These are phyloP conservation scores for Rhagoletis pomonella DNA, from an alignment of 1,140 invertebrate species.

Conservation along the genomic window DNA sequence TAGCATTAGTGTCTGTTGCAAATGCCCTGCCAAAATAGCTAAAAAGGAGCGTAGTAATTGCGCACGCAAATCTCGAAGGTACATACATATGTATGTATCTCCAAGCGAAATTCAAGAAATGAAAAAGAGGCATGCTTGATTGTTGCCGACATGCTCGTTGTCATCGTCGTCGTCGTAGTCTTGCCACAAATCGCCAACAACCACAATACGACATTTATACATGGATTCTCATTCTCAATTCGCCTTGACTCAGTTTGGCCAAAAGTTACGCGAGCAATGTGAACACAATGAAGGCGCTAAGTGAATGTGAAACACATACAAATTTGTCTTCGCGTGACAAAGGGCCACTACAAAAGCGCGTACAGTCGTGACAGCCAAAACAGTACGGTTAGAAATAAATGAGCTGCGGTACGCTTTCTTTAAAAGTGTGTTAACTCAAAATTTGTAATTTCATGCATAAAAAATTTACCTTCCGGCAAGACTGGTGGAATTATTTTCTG, in stretches of 20 bases:
- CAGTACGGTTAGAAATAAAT: too few relatives aligned
- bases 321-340: not conserved
- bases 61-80: not conserved
- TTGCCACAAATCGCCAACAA: not conserved
- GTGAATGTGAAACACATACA: not conserved
- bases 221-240: not conserved
- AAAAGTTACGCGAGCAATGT: not conserved
- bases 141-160: not conserved
- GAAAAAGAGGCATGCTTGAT: conserved; percentile 36
- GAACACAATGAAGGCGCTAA: not conserved
- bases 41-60: not conserved
- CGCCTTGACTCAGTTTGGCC: not conserved
- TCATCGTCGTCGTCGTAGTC: conserved; percentile 19
- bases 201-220: not conserved
- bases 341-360: not conserved
- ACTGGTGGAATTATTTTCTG: too few relatives aligned
- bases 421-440: too few relatives aligned
- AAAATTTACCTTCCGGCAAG: too few relatives aligned
- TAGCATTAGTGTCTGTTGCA: conserved; percentile 11
- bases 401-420: too few relatives aligned
- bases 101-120: not conserved
- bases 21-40: conserved; percentile 18
- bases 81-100: not conserved
- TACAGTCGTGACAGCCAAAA: too few relatives aligned
- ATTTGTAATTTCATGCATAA: too few relatives aligned